Conservation (phyloP, 2,113 vertebrate species). For the Rhagologus leucostigma region DNA sequence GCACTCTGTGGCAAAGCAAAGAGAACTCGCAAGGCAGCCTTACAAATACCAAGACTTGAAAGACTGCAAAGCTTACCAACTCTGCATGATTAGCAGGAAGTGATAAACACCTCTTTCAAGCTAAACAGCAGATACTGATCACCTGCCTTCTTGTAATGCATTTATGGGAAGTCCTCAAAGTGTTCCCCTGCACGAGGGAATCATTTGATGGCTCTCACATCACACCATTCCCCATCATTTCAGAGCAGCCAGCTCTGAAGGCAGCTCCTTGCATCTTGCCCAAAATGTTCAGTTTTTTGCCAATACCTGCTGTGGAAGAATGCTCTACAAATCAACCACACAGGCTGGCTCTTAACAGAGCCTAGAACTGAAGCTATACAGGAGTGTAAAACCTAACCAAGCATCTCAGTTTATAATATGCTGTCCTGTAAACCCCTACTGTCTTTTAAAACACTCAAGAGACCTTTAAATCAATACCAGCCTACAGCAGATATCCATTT, state of each 20-base stretch:
- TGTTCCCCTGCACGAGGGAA: rapidly evolving
- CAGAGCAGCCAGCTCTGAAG: not conserved
- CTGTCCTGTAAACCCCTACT: conserved; percentile 39
- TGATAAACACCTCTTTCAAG: not conserved
- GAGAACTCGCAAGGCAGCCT: not conserved
- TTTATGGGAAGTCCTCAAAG: not conserved
- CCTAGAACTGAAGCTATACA: not conserved
- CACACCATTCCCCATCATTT: not conserved
- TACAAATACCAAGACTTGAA: not conserved
- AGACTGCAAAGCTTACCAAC: not conserved
- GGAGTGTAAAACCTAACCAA: conserved; percentile 24
- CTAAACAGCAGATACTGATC: conserved; percentile 8
- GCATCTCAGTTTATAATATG: conserved; percentile 31
- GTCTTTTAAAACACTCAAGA: conserved; percentile 69
- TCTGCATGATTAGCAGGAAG: not conserved
- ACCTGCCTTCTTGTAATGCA: not conserved
- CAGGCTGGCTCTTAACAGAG: not conserved
- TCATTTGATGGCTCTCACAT: not conserved
- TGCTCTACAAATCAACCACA: not conserved
- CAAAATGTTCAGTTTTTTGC: not conserved
- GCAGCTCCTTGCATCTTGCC: not conserved
- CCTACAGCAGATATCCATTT: conserved; percentile 73
- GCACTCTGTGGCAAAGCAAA: not conserved
- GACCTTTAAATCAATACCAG: conserved; percentile 79
- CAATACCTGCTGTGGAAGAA: not conserved